Evolutionary conservation across 2,888 invertebrate species (phyloP), one percentile per base, ranked within the genome.

Genomic region (Drosophila setosimentum): DNA sequence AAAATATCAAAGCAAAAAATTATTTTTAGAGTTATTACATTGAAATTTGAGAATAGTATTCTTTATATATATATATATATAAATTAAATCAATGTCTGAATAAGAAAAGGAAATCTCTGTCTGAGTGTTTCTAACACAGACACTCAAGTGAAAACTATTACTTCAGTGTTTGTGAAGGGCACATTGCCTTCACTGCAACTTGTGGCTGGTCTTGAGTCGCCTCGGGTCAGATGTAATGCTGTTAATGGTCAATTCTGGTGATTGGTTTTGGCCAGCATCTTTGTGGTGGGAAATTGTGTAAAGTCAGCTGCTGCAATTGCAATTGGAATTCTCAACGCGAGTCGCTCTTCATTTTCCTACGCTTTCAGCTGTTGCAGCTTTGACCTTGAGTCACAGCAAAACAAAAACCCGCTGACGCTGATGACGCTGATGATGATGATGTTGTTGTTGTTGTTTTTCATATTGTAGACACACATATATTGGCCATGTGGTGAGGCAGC

Each of bases 231-330:
- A 18, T 37, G 37, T 10, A n/a, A 18, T 37, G 37, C 37, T 18
- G 1, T 21, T 45, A 16, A 45, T 16, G 45, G 24, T 4, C 45
- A 45, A 24, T 45, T 45, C 24, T n/a, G 30, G 27, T 16, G n/a
- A 55, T 49, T 65, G 49, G 49, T 5, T 54, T 50, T 8, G 13
- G 8, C 42, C 37, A 45, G 57, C 27, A 11, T 11, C 29, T 32
- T 32, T n/a, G 18, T 32, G 48, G 37, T 29, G 6, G 24, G 1
- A 37, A 61, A 49, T 7, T 3, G 50, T 24, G 32, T 11, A 3
- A 42, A 40, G 16, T 40, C 64, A 49, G 16, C 40, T 65, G 37
- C 13, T 10, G 45, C 45, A 45, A 45, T 27, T 18, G 37, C 29
- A 5, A 29, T 45, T 45, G 50, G 11, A 18, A n/a, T 33, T 18